Conservation (phyloP, 2,888 invertebrate genomes). For the Elegia similella region DNA sequence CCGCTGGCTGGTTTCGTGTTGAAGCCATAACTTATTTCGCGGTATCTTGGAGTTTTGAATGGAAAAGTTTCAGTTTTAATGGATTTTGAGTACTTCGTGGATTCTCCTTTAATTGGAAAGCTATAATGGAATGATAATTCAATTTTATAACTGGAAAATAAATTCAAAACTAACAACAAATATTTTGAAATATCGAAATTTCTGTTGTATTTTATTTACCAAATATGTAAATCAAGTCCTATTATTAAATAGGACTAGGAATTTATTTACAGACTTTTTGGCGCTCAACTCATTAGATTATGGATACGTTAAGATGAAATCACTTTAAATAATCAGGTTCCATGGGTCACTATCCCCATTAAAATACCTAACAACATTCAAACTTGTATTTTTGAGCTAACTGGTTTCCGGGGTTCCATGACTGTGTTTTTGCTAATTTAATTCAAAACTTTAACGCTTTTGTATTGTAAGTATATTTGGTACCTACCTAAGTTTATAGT, state of each 20-base stretch:
- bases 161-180: too few species aligned
- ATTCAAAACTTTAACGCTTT: not conserved
- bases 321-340: not conserved
- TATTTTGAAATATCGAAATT: not conserved
- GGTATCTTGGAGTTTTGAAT: conserved; percentile 9
- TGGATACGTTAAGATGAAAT: not conserved
- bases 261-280: too few species aligned
- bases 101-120: conserved; percentile 9
- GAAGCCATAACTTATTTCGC: conserved; percentile 3
- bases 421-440: not conserved
- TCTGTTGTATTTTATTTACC: too few species aligned
- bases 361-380: not conserved
- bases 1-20: conserved; percentile 11
- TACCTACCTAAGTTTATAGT: too few species aligned
- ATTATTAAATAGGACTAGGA: too few species aligned
- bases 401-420: not conserved
- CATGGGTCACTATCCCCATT: not conserved
- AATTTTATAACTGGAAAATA: not conserved
- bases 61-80: conserved; percentile 12
- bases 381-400: not conserved
- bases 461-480: too few species aligned
- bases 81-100: conserved; percentile 9
- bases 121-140: conserved; percentile 2
- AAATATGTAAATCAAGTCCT: not conserved
- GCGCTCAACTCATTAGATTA: not conserved